Conservation (phyloP, 2,888 invertebrate genomes). For the Drosophila yooni region DNA sequence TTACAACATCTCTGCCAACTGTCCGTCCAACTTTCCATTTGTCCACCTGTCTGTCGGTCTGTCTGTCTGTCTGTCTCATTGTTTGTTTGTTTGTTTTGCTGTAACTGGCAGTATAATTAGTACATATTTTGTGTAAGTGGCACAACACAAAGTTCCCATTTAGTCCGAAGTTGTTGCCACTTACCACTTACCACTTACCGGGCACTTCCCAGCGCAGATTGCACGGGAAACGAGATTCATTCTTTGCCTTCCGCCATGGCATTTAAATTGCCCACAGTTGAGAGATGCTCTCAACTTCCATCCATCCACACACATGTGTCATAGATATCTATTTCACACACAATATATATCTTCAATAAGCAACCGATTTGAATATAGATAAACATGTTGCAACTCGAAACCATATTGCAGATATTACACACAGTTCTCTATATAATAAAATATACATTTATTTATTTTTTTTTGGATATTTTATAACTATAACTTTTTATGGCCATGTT, state of each 20-base stretch:
- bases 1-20: conserved; percentile 53
- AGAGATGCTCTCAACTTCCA: conserved; percentile 26
- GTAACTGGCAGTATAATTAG: conserved; percentile 77
- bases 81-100: conserved; percentile 50
- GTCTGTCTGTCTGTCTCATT: conserved; percentile 30
- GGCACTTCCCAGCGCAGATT: conserved; percentile 60
- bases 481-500: no score
- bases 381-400: not conserved
- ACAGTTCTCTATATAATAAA: no score
- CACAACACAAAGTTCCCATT: conserved; percentile 73
- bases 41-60: conserved; percentile 3
- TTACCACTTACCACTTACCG: conserved; percentile 43
- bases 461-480: no score
- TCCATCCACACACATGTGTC: not conserved
- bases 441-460: no score
- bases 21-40: conserved; percentile 7
- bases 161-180: conserved; percentile 62
- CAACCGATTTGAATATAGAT: not conserved
- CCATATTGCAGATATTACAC: no score
- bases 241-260: conserved; percentile 54
- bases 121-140: conserved; percentile 78
- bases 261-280: conserved; percentile 38
- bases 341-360: not conserved
- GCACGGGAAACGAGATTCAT: conserved; percentile 73
- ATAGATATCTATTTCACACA: not conserved